These are phyloP conservation scores for Archaeoteleia sp. DNA, from an alignment of 2,888 invertebrate species.

Conservation along the genomic window DNA sequence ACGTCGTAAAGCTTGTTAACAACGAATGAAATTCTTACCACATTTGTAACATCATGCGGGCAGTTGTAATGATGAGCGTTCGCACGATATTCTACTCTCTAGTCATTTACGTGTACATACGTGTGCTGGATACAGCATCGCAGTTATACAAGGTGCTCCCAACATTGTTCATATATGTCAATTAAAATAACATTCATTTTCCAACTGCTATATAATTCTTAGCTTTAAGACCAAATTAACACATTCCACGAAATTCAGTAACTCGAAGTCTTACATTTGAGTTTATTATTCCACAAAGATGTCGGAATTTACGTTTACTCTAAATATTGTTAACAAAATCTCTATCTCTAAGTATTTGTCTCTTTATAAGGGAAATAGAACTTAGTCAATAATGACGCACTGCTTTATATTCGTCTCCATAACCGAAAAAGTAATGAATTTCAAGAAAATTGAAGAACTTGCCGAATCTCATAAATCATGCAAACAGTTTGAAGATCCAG, in stretches of 20 bases:
- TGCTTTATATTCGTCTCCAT: constrained; percentile 17
- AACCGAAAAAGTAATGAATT: constrained; percentile 31
- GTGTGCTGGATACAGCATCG: constrained; percentile 18
- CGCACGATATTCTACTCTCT: constrained; percentile 46
- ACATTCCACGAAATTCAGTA: no score
- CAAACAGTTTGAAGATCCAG: constrained; percentile 26
- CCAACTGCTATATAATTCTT: no score
- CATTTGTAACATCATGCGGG: constrained; percentile 55
- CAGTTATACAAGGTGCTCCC: constrained; percentile 32
- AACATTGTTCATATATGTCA: no score
- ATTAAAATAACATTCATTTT: no score
- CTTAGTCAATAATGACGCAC: no score
- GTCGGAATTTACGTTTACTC: no score
- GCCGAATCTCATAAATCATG: constrained; percentile 34
- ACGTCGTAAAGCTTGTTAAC: constrained; percentile 54
- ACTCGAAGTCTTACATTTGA: no score
- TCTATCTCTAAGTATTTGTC: no score
- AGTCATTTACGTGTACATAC: constrained; percentile 26
- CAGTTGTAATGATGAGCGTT: constrained; percentile 43
- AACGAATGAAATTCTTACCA: constrained; percentile 51
- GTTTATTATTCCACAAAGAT: no score
- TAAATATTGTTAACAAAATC: no score
- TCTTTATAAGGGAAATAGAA: no score
- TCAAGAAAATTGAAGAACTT: constrained; percentile 35
- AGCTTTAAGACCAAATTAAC: no score